phyloP scores from a whole-genome alignment of 53 echinoderm and acorn worm genomes.

The Arbacia lixula region DNA sequence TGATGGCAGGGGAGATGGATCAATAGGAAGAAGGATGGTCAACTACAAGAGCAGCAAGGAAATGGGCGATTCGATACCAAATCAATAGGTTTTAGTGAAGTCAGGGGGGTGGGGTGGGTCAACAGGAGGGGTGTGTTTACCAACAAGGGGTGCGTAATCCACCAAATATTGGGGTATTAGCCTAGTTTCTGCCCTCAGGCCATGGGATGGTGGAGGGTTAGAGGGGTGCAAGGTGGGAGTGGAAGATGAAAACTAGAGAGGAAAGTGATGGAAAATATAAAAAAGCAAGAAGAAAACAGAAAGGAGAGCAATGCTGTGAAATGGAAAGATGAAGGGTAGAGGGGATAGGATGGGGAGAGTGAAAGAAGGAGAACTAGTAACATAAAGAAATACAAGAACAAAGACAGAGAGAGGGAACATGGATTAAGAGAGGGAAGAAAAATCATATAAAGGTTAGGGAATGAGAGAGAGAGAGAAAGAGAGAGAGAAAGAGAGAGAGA shows the following conservation, averaged over 20 bases:
- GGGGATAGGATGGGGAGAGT: not conserved
- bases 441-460: not conserved
- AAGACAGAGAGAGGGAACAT: not conserved
- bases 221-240: not conserved
- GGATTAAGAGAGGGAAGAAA: not conserved
- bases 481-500: not conserved
- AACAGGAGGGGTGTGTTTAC: constrained; percentile 6
- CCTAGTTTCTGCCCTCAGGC: not conserved
- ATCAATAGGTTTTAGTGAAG: no score
- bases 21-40: no score
- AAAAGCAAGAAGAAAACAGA: no score
- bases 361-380: not conserved
- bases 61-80: no score
- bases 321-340: not conserved
- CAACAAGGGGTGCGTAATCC: not conserved
- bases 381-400: not conserved
- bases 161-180: not conserved
- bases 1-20: no score
- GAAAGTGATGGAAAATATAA: no score
- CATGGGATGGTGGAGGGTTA: not conserved
- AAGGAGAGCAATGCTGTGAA: not conserved
- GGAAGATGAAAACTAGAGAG: not conserved
- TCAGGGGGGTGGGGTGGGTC: constrained; percentile 8
- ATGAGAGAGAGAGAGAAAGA: not conserved
- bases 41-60: no score